Evolutionary conservation across 2,888 invertebrate genomes (phyloP), one percentile per base, ranked within the genome.

Genomic region (Lycia hirtaria): DNA sequence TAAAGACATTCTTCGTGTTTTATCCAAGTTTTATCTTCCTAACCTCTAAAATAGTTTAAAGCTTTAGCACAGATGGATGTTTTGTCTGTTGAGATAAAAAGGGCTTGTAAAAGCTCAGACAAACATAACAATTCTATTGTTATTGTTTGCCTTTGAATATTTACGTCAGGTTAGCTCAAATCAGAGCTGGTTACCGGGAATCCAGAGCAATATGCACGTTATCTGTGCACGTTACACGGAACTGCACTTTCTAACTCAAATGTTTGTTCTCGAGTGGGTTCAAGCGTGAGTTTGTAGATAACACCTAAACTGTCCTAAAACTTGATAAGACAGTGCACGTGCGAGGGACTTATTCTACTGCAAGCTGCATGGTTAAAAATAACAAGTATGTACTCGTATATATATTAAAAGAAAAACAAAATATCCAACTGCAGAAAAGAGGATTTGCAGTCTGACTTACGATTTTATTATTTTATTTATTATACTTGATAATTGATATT

Each of bases 231-330:
- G 81, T 82, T 87, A 91, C 92, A 91, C 84, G 88, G 81, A 88
- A 89, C 87, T 85, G 86, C 90, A 92, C 92, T 92, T 91, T 92
- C 91, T 90, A 90, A 85, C 75, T 84, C 82, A 90, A 91, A 92
- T 90, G 83, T 92, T 92, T 86, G 80, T 73, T 80, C 78, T 83
- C 69, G 80, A 83, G 85, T 83, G 85, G 83, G 81, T 81, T 81
- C 76, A 76, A 74, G 77, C 78, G 76, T 79, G 81, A 80, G 75
- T 80, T 75, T 47, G 78, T 78, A 91, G 91, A 91, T 91, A 91
- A 90, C 77, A 75, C 48, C 30, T 68, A 74, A 81, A 83, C 88
- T 86, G 87, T 83, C 88, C 87, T 76, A 81, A 87, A 68, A 78
- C 76, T 69, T 68, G 69, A 85, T 62, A 64, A 58, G 86, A 83